Base-by-base conservation (phyloP, 30 jellyfish, hydroid and myxozoan genomes). In the Aurelia sp. region DNA sequence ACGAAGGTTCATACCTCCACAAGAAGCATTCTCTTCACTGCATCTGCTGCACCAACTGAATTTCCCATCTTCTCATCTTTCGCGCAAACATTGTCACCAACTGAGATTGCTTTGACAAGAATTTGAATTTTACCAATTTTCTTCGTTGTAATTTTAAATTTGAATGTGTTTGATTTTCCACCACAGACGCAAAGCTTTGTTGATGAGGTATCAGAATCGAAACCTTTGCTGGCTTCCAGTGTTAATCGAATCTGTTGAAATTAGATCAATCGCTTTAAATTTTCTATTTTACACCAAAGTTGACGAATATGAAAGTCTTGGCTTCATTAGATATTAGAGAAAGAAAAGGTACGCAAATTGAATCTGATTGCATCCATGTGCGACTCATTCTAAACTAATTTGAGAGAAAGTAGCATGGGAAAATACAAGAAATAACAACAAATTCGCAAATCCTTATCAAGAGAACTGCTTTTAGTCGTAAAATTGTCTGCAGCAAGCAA, bases 1-100 rank as follows among this genome's bases (percentile, higher is more conserved):
- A n/a, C n/a, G n/a, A n/a, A n/a, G n/a, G n/a, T n/a, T n/a, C n/a
- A 44, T 44, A 83, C 92, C 92, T 91, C 96, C 9, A 91, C 96
- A 8, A 81, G 87, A 0, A 91, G 88, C 68, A 73, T 84, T 19
- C 85, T 52, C 15, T 38, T 74, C 44, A 91, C 82, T 30, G 88
- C 89, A 75, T 91, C 97, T 12, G 96, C 91, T 67, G 94, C 91
- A 13, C 85, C 55, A 48, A 90, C 91, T n/a, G 87, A 76, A 17
- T 31, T 19, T 19, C 80, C 87, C 80, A 83, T 52, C 1, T 67
- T 51, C 5, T 68, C 27, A 21, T 70, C 33, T 11, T 35, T 33
- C 0, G 75, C 71, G 44, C 97, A 91, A 8, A 68, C 85, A 61
- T 85, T 91, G 30, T 84, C 85, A 55, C 74, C 65, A 15, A 84